Conservation (phyloP, 2,113 vertebrate genomes). For the Climacteris rufus region DNA sequence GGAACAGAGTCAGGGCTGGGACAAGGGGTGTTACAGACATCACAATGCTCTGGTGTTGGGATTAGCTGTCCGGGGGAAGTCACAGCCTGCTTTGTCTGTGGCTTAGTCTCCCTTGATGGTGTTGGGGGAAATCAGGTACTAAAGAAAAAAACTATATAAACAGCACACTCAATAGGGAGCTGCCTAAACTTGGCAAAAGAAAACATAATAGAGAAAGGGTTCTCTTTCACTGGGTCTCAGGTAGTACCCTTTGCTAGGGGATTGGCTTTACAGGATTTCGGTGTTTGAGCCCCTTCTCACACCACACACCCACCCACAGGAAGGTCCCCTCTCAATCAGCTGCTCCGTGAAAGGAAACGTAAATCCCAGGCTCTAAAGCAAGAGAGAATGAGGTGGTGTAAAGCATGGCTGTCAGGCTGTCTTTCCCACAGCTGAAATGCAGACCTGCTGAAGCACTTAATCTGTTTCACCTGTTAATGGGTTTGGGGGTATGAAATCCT, state of each 20-base stretch:
- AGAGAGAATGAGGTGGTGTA: fast-evolving
- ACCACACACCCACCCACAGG: background rate
- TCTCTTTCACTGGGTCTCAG: background rate
- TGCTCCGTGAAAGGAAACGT: background rate
- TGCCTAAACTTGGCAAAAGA: background rate
- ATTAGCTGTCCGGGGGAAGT: background rate
- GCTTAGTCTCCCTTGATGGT: background rate
- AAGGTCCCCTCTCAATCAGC: background rate
- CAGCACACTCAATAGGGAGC: background rate
- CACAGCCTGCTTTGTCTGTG: background rate
- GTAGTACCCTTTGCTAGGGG: fast-evolving
- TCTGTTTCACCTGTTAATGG: background rate
- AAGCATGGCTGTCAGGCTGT: background rate
- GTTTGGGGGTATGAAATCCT: background rate
- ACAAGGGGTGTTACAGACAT: fast-evolving
- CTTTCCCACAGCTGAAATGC: background rate
- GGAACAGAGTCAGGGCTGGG: background rate
- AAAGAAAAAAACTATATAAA: background rate
- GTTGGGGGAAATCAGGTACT: background rate
- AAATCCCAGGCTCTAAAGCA: background rate
- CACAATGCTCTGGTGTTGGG: background rate
- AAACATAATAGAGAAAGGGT: background rate
- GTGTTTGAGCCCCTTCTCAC: background rate
- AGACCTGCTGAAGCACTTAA: background rate
- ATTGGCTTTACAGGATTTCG: fast-evolving